A percentile compares a stretch with the other conserved stretches of the same genome.
Conservation (phyloP, 2,113 vertebrate genomes). For the Canis aureus region DNA sequence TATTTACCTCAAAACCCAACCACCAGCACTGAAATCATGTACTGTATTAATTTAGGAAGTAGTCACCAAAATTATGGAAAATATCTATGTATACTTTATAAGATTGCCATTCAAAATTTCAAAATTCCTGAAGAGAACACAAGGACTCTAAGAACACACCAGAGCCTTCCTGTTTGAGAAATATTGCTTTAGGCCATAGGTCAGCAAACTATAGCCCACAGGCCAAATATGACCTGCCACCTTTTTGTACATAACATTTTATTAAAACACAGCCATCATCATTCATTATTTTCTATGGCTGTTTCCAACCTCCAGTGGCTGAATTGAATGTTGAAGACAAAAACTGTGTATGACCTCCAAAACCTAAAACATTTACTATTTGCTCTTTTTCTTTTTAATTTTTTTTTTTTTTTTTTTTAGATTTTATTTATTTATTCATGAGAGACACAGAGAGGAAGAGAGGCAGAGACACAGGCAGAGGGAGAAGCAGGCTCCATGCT, state of each 20-base stretch:
- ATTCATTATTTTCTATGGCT: background rate
- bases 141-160: background rate
- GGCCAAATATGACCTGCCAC: background rate
- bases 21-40: background rate
- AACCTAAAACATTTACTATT: background rate
- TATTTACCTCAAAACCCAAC: background rate
- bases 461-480: too few relatives aligned
- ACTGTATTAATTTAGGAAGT: background rate
- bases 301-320: background rate
- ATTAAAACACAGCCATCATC: background rate
- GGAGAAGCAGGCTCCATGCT: too few relatives aligned
- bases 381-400: background rate
- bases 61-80: background rate
- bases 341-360: background rate
- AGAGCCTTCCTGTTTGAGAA: background rate
- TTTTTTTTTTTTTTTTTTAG: too few relatives aligned
- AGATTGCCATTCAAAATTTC: constrained; percentile 6
- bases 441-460: too few relatives aligned
- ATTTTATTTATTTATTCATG: too few relatives aligned
- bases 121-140: background rate
- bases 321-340: background rate
- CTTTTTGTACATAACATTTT: background rate
- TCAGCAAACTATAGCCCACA: background rate
- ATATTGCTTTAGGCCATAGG: background rate
- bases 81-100: background rate